These are phyloP conservation scores for Parus major DNA, from an alignment of 2,113 vertebrate genomes.

Conservation along the genomic window DNA sequence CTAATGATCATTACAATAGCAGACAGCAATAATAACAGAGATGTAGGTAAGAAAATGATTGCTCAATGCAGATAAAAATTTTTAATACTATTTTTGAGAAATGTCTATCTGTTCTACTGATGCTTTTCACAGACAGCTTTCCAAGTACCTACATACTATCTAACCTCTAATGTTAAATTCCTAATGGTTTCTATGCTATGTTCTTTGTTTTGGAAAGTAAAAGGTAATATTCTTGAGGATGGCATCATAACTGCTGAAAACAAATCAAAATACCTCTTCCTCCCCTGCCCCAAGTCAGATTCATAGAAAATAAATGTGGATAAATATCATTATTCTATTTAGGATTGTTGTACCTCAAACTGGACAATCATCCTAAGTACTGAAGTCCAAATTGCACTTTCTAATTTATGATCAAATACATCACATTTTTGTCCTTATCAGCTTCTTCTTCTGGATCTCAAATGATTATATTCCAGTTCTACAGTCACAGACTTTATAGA, in stretches of 20 bases:
- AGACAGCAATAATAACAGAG: background rate
- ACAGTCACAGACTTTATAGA: background rate
- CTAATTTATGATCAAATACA: background rate
- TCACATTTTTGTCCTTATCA: background rate
- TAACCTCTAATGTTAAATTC: background rate
- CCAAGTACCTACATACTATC: background rate
- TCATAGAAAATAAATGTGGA: background rate
- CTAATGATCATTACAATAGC: background rate
- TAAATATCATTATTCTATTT: background rate
- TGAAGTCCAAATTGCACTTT: background rate
- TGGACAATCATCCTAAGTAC: background rate
- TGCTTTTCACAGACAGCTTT: background rate
- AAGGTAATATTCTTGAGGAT: background rate
- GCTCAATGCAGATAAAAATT: background rate
- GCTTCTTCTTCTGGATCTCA: background rate
- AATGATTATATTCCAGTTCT: background rate
- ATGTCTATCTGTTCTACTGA: background rate
- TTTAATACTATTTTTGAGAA: background rate
- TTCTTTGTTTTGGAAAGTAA: background rate
- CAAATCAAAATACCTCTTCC: accelerated
- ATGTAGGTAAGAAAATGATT: background rate
- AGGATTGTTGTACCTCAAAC: background rate
- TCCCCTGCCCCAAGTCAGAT: accelerated
- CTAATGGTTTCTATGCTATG: background rate
- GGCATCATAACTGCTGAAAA: background rate